Conservation (phyloP, 1,140 invertebrate species). For the Plectus sambesii region DNA sequence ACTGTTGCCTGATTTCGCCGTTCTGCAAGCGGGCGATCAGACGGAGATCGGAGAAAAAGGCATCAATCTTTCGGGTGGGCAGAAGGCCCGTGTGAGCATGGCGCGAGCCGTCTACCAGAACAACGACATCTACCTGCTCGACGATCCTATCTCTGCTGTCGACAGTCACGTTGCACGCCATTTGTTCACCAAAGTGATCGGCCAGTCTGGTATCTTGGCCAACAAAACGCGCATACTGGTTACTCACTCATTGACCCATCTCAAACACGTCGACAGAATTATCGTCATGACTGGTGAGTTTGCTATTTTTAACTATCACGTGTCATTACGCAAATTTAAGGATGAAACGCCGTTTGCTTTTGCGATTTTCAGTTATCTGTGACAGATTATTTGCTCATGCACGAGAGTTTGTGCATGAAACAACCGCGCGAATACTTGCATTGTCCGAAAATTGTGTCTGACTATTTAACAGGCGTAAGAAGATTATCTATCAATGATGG, state of each 20-base stretch:
- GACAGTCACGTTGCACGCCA: conserved; percentile 49
- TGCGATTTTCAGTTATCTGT: too few species aligned
- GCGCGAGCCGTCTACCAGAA: conserved; percentile 54
- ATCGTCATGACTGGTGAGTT: conserved; percentile 46
- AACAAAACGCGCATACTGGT: conserved; percentile 47
- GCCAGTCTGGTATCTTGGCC: conserved; percentile 33
- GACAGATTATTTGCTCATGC: too few species aligned
- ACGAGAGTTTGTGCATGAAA: too few species aligned
- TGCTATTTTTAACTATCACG: too few species aligned
- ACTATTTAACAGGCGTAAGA: too few species aligned
- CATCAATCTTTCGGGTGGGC: conserved; percentile 50
- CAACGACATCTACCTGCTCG: conserved; percentile 51
- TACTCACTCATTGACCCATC: conserved; percentile 47
- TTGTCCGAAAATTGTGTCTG: too few species aligned
- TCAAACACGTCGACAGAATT: conserved; percentile 54
- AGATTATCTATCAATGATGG: too few species aligned
- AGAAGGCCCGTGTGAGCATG: conserved; percentile 54
- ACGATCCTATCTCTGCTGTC: conserved; percentile 52
- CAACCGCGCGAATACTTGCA: too few species aligned
- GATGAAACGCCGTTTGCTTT: too few species aligned
- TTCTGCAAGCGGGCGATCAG: conserved; percentile 29
- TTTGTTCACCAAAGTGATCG: conserved; percentile 51
- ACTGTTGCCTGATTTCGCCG: conserved; percentile 27
- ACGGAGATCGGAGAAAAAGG: conserved; percentile 47
- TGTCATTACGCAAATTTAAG: too few species aligned